These are phyloP conservation scores for Florisuga fusca DNA, from an alignment of 2,797 vertebrate genomes.

Conservation along the genomic window DNA sequence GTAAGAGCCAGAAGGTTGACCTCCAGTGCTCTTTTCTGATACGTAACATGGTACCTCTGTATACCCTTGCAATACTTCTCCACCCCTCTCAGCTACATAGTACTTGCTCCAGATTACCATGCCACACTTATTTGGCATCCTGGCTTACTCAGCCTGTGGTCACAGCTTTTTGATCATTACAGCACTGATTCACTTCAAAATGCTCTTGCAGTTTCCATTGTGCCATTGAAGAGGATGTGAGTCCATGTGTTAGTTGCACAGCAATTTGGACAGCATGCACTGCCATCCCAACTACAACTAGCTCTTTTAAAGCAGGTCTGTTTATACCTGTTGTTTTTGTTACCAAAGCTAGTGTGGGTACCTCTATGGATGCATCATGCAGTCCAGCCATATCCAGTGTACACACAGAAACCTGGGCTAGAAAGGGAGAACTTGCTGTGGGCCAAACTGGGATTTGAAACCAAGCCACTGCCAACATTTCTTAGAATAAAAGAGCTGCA, in stretches of 20 bases:
- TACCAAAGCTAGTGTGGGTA: not conserved
- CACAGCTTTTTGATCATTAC: not conserved
- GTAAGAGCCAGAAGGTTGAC: not conserved
- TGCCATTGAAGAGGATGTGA: not conserved
- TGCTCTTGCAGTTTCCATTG: not conserved
- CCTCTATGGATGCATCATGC: not conserved
- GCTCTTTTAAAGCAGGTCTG: not conserved
- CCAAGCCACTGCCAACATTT: not conserved
- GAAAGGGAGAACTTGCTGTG: not conserved
- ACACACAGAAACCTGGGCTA: not conserved
- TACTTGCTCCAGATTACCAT: not conserved
- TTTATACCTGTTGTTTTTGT: not conserved
- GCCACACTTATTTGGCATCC: not conserved
- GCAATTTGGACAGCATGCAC: not conserved
- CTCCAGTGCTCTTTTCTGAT: not conserved
- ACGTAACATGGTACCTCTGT: not conserved
- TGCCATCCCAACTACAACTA: not conserved
- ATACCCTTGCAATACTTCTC: not conserved
- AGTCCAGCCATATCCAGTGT: not conserved
- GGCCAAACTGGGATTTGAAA: not conserved
- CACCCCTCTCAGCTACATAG: not conserved
- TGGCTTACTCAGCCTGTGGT: not conserved
- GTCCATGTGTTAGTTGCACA: not conserved
- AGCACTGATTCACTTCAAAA: not conserved
- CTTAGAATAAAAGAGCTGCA: not conserved